phyloP scores from a whole-genome alignment of 2,797 vertebrate species.

The Pelochelys cantorii region DNA sequence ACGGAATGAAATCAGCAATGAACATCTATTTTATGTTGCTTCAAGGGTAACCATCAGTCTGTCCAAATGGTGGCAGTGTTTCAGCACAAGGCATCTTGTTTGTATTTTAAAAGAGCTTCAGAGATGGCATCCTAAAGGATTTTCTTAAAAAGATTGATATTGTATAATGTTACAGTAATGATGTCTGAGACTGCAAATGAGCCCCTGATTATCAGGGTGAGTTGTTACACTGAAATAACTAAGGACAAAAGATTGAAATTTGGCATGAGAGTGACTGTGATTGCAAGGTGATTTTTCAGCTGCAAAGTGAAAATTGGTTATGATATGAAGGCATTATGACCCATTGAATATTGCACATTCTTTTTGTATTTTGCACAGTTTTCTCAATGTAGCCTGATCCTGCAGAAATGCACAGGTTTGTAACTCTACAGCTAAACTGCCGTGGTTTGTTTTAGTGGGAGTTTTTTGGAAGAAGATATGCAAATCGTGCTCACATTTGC shows the following conservation, averaged over 20 bases:
- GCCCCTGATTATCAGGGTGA: background rate
- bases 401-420: background rate
- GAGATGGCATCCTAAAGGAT: background rate
- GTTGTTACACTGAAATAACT: conserved; percentile 7
- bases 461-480: too few relatives aligned
- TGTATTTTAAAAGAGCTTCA: background rate
- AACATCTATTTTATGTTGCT: background rate
- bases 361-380: background rate
- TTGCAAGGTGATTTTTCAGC: background rate
- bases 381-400: background rate
- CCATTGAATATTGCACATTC: background rate
- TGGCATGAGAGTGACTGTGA: background rate
- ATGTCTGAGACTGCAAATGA: background rate
- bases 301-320: background rate
- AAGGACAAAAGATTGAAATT: background rate
- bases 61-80: background rate
- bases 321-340: background rate
- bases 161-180: background rate
- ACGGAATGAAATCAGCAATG: background rate
- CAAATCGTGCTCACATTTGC: too few relatives aligned
- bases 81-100: background rate
- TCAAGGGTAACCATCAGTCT: background rate
- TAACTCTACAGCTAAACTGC: background rate
- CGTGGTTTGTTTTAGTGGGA: too few relatives aligned
- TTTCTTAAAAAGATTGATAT: background rate